These are phyloP conservation scores for Catharus bicknelli DNA, from an alignment of 2,113 vertebrate genomes.

Conservation along the genomic window DNA sequence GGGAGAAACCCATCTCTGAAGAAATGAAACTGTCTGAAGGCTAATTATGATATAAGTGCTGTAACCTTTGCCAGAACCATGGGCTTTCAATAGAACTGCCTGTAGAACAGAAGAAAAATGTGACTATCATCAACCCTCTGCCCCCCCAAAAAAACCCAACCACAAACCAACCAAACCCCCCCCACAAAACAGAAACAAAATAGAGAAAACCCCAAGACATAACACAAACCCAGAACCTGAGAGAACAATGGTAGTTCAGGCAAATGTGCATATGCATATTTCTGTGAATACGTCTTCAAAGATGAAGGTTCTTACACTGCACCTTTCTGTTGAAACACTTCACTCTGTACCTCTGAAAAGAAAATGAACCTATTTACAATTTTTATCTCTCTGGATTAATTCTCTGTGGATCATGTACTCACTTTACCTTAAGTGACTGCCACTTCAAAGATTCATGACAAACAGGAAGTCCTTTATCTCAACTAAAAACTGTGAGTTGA, in stretches of 20 bases:
- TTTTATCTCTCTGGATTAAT: neutral
- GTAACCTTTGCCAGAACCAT: neutral
- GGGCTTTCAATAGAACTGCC: accelerated
- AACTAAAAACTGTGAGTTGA: neutral
- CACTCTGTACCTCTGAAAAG: neutral
- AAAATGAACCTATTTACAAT: neutral
- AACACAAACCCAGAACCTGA: neutral
- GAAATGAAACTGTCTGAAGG: neutral
- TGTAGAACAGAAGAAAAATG: neutral
- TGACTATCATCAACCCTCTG: neutral
- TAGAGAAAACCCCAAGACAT: neutral
- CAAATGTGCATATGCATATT: neutral
- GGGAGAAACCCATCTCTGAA: neutral
- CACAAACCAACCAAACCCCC: neutral
- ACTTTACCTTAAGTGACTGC: neutral
- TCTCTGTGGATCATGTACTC: neutral
- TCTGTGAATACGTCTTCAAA: neutral
- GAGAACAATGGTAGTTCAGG: neutral
- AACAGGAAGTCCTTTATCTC: neutral
- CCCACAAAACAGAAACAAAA: neutral
- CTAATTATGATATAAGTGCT: neutral
- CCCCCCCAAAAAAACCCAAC: too few relatives aligned
- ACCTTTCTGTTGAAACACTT: neutral
- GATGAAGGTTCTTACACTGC: neutral
- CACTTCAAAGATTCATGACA: neutral